Evolutionary conservation across 92 coral and sea anemone species (phyloP).

Genomic region (Anthopleura xanthogrammica): DNA sequence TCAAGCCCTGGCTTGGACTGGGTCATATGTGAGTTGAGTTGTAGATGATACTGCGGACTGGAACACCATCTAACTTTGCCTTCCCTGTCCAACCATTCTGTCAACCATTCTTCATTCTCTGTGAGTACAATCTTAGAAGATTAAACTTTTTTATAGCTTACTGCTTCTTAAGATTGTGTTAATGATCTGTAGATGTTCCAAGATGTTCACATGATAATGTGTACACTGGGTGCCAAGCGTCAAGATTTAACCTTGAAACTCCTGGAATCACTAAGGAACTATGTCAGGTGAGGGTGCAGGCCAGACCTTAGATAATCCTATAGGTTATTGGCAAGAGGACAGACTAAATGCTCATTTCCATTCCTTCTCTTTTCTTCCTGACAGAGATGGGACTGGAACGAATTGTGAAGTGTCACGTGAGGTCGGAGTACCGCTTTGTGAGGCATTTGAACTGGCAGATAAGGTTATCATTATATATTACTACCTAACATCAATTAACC

Average conservation of each 20-base stretch:
- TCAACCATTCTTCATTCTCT: too few species aligned
- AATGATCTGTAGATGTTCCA: constrained; percentile 52
- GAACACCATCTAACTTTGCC: too few species aligned
- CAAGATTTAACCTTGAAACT: constrained; percentile 54
- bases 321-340: neutral
- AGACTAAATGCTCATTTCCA: neutral
- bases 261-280: constrained; percentile 62
- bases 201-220: constrained; percentile 77
- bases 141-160: neutral
- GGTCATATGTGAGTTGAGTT: too few species aligned
- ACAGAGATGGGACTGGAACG: constrained; percentile 68
- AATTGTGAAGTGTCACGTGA: constrained; percentile 69
- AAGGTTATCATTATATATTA: constrained; percentile 34
- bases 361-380: neutral
- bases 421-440: constrained; percentile 73
- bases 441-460: constrained; percentile 80
- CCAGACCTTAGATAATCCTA: neutral
- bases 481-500: too few species aligned
- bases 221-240: constrained; percentile 73
- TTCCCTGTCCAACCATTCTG: too few species aligned
- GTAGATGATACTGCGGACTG: too few species aligned
- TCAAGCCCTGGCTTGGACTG: too few species aligned
- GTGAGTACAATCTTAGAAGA: neutral
- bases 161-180: too few species aligned
- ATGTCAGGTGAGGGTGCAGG: constrained; percentile 39